Conservation (phyloP, 2,888 invertebrate genomes). For the Caenorhabditis japonica region DNA sequence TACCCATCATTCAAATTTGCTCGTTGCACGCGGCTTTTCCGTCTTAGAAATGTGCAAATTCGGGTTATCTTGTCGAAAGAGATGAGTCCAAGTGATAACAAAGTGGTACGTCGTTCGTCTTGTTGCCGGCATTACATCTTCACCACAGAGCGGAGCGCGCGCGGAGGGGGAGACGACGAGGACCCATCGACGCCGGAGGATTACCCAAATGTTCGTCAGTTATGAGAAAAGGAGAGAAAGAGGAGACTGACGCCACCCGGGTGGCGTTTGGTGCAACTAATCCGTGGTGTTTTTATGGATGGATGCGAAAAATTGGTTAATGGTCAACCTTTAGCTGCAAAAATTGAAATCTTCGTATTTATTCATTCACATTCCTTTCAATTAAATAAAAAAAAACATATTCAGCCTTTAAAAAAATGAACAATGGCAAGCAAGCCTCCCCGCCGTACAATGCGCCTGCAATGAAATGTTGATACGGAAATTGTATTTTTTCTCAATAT, state of each 20-base stretch:
- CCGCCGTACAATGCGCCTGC: no score
- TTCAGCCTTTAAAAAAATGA: no score
- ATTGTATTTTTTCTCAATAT: no score
- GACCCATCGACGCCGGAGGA: constrained; percentile 18
- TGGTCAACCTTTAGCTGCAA: no score
- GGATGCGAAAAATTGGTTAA: no score
- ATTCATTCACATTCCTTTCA: no score
- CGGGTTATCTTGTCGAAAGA: constrained; percentile 26
- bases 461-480: no score
- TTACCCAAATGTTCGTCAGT: constrained; percentile 10
- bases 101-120: constrained; percentile 27
- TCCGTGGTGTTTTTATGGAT: no score
- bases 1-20: background rate
- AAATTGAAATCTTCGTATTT: no score
- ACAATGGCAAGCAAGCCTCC: no score
- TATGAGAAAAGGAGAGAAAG: constrained; percentile 7
- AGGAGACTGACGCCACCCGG: constrained; percentile 7
- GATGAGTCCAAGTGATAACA: constrained; percentile 44
- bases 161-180: constrained; percentile 1
- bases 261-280: no score
- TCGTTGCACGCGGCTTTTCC: background rate
- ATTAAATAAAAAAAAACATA: no score
- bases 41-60: constrained; percentile 40
- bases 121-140: constrained; percentile 41
- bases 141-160: constrained; percentile 26